Percentiles rank a stretch among this genome's conserved stretches.
phyloP scores from a whole-genome alignment of 2,113 vertebrate species.

The Equus przewalskii region DNA sequence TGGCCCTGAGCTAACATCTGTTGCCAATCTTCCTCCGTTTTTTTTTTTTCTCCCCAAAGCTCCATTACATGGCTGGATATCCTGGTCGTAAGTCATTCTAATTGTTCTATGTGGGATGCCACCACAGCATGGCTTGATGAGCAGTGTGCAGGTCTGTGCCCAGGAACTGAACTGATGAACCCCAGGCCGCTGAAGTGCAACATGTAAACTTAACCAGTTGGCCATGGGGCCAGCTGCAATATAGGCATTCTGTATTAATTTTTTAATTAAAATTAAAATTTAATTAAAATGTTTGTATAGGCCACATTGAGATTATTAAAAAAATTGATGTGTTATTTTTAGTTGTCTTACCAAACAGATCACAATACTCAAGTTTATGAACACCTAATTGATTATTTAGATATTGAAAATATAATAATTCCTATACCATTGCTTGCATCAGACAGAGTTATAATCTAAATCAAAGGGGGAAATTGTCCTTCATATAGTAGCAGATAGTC shows the following conservation, averaged over 20 bases:
- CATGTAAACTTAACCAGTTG: too few species aligned
- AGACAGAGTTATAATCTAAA: not conserved
- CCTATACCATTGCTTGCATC: not conserved
- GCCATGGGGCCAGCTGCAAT: too few species aligned
- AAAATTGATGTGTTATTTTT: not conserved
- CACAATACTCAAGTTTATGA: not conserved
- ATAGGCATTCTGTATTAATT: not conserved
- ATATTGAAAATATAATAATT: slow-evolving; percentile 11
- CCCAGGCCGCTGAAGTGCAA: too few species aligned
- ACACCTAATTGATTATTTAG: not conserved
- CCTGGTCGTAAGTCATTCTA: too few species aligned
- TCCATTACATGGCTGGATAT: too few species aligned
- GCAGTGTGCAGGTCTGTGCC: too few species aligned
- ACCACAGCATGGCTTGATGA: too few species aligned
- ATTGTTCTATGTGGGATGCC: too few species aligned
- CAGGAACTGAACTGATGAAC: too few species aligned
- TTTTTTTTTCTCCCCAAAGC: too few species aligned
- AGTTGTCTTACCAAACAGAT: not conserved
- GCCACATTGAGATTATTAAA: not conserved
- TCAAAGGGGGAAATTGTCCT: not conserved
- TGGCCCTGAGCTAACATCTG: too few species aligned
- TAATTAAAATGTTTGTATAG: not conserved
- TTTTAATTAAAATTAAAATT: not conserved
- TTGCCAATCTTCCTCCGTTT: too few species aligned
- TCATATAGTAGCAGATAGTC: not conserved